These are phyloP conservation scores for Trissolcus japonicus DNA, from an alignment of 2,888 invertebrate species.

Conservation along the genomic window DNA sequence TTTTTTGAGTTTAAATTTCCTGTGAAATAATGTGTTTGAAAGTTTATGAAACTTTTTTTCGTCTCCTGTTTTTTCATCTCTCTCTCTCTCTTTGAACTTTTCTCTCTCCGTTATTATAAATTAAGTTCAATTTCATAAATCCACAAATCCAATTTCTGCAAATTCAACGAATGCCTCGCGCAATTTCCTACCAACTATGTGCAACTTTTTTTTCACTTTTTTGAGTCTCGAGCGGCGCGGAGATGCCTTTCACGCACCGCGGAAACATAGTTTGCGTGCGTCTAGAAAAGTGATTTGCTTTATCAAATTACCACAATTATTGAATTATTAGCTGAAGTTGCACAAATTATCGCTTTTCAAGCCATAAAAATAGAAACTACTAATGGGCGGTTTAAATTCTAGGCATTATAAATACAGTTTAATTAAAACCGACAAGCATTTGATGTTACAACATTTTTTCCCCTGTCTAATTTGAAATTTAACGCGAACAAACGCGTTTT, in stretches of 20 bases:
- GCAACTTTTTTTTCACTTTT: not conserved
- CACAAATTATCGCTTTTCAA: not conserved
- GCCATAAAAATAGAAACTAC: not conserved
- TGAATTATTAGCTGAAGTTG: conserved; percentile 9
- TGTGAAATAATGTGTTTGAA: too few relatives aligned
- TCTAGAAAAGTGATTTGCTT: conserved; percentile 13
- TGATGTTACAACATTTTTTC: too few relatives aligned
- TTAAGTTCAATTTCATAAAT: conserved; percentile 8
- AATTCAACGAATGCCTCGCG: conserved; percentile 6
- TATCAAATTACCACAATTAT: conserved; percentile 23
- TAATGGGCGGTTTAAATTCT: conserved; percentile 2
- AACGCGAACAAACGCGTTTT: too few relatives aligned
- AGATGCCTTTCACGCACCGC: conserved; percentile 21
- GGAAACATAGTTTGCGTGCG: conserved; percentile 14
- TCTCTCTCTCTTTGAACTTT: not conserved
- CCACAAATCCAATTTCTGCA: conserved; percentile 1
- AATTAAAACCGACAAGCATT: too few relatives aligned
- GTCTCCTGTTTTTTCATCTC: not conserved
- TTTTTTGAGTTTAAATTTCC: too few relatives aligned
- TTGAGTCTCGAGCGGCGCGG: not conserved
- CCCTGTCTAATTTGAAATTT: too few relatives aligned
- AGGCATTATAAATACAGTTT: not conserved
- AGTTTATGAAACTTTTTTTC: too few relatives aligned
- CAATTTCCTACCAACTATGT: conserved; percentile 22
- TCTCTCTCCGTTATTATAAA: not conserved